A percentile compares a stretch with the other conserved stretches of the same genome.
These are phyloP conservation scores for Xenops minutus DNA, from an alignment of 2,797 vertebrate species.

Conservation along the genomic window DNA sequence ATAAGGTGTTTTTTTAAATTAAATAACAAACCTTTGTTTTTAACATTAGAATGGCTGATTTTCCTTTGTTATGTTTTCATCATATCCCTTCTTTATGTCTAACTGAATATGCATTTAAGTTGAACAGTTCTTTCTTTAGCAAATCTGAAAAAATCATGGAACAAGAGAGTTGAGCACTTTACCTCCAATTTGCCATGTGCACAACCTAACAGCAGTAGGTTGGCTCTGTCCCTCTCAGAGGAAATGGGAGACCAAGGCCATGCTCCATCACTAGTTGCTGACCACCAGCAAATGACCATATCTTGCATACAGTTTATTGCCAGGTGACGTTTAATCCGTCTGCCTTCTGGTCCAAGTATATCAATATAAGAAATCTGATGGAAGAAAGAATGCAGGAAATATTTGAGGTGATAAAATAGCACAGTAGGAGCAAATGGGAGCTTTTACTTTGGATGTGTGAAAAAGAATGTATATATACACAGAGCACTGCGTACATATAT, in stretches of 20 bases:
- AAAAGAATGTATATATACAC: neutral
- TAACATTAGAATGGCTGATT: neutral
- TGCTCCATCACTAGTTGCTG: conserved; percentile 76
- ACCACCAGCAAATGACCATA: conserved; percentile 90
- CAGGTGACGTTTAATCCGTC: conserved; percentile 76
- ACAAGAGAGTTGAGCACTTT: conserved; percentile 45
- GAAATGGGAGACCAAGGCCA: conserved; percentile 88
- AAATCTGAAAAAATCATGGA: neutral
- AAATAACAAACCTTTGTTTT: neutral
- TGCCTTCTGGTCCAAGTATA: conserved; percentile 75
- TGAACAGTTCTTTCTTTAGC: neutral
- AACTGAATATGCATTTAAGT: neutral
- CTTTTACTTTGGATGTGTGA: neutral
- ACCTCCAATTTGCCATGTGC: conserved; percentile 86
- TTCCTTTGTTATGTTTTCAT: neutral
- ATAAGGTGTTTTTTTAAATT: neutral
- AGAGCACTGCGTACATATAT: neutral
- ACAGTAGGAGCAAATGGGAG: neutral
- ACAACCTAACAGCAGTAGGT: conserved; percentile 86
- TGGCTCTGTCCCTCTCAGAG: conserved; percentile 82
- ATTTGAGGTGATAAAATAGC: conserved; percentile 31
- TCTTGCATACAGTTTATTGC: conserved; percentile 85
- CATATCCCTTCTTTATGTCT: neutral
- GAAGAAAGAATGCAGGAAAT: conserved; percentile 22
- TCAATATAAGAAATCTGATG: conserved; percentile 84